phyloP scores from a whole-genome alignment of 2,113 vertebrate species.

The Rhinolophus ferrumequinum region DNA sequence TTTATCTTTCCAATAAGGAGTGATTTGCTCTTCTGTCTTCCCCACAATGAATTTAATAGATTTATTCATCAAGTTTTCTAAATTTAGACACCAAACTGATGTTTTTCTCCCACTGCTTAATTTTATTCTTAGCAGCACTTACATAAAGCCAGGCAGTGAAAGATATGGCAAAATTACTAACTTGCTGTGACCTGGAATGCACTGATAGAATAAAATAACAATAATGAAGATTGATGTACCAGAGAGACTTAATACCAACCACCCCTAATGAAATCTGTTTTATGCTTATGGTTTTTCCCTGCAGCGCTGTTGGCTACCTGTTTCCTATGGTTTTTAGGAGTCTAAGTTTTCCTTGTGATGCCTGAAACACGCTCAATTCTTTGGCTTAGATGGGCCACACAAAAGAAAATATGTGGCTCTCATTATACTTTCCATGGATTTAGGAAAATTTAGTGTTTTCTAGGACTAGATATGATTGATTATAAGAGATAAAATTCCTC shows the following conservation, averaged over 20 bases:
- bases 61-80: constrained; percentile 90
- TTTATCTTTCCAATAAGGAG: constrained; percentile 81
- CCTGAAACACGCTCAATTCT: constrained; percentile 13
- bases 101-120: constrained; percentile 89
- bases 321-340: constrained; percentile 49
- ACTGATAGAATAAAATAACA: constrained; percentile 83
- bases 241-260: constrained; percentile 64
- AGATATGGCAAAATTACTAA: constrained; percentile 85
- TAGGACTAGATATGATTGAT: constrained; percentile 64
- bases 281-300: neutral
- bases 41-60: constrained; percentile 84
- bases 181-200: constrained; percentile 85
- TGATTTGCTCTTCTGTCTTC: constrained; percentile 82
- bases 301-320: neutral
- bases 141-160: constrained; percentile 86
- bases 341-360: constrained; percentile 49
- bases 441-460: constrained; percentile 55
- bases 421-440: constrained; percentile 61
- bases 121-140: constrained; percentile 91
- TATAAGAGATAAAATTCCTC: constrained; percentile 34
- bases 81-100: constrained; percentile 89
- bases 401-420: constrained; percentile 54
- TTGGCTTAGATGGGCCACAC: constrained; percentile 4
- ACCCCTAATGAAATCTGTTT: constrained; percentile 39
- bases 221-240: constrained; percentile 74